Evolutionary conservation across 2,797 vertebrate genomes (phyloP).

Genomic region (Tenualosa thibaudeaui): DNA sequence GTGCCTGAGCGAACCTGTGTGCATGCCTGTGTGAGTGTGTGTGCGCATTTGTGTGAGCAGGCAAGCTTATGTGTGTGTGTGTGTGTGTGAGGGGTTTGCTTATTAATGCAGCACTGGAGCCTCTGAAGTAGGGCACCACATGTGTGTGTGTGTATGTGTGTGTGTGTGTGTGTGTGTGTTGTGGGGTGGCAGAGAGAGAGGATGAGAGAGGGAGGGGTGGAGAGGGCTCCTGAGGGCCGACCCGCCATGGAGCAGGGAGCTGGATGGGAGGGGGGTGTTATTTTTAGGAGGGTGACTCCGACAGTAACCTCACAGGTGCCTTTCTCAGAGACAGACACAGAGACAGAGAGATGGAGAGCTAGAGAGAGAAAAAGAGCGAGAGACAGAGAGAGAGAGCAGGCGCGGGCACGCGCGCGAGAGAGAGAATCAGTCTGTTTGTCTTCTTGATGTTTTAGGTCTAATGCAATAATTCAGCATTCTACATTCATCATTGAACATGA

Average conservation of each 20-base stretch:
- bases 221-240: conserved; percentile 49
- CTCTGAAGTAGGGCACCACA: conserved; percentile 46
- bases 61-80: background rate
- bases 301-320: conserved; percentile 55
- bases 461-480: conserved; percentile 24
- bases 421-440: background rate
- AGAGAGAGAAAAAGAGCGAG: conserved; percentile 33
- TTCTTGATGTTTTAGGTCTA: conserved; percentile 3
- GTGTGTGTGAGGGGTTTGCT: conserved; percentile 8
- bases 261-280: conserved; percentile 56
- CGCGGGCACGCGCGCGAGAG: too few species aligned
- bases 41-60: background rate
- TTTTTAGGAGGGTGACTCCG: conserved; percentile 75
- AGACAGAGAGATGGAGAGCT: conserved; percentile 25
- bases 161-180: conserved; percentile 34
- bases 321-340: background rate
- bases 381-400: conserved; percentile 28
- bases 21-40: background rate
- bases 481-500: too few species aligned
- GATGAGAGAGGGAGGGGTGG: conserved; percentile 50
- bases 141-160: conserved; percentile 39
- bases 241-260: conserved; percentile 61
- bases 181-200: conserved; percentile 23
- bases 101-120: conserved; percentile 1
- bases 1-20: background rate